These are phyloP conservation scores for Adela reaumurella DNA, from an alignment of 2,888 invertebrate genomes.

Conservation along the genomic window DNA sequence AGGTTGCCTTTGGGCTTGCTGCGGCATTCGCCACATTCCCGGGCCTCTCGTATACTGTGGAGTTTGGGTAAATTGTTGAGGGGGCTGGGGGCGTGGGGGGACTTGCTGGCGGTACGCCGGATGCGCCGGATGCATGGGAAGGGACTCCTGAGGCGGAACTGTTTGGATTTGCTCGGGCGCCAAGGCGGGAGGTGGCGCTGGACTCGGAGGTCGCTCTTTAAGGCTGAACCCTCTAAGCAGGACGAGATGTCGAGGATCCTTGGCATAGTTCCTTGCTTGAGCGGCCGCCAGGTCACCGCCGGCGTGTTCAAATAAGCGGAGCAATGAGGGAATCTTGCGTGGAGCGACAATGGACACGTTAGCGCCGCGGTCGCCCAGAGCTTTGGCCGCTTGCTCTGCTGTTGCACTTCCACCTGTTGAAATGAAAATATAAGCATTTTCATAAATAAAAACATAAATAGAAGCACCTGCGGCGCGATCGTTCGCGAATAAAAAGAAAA, in stretches of 20 bases:
- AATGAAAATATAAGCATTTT: too few species aligned
- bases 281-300: slow-evolving; percentile 79
- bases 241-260: slow-evolving; percentile 80
- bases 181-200: slow-evolving; percentile 52
- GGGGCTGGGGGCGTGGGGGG: slow-evolving; percentile 25
- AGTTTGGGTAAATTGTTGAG: slow-evolving; percentile 31
- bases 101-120: slow-evolving; percentile 5
- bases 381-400: slow-evolving; percentile 78
- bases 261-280: slow-evolving; percentile 86
- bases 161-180: slow-evolving; percentile 11
- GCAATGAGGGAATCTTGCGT: slow-evolving; percentile 79
- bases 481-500: too few species aligned
- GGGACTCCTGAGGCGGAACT: slow-evolving; percentile 9
- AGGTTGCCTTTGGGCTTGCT: slow-evolving; percentile 30
- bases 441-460: too few species aligned
- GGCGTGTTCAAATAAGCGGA: slow-evolving; percentile 85
- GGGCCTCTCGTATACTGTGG: slow-evolving; percentile 17
- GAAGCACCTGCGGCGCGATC: too few species aligned
- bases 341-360: slow-evolving; percentile 87
- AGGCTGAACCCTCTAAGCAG: slow-evolving; percentile 71
- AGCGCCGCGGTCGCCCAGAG: slow-evolving; percentile 78
- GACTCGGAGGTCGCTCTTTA: slow-evolving; percentile 63
- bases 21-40: slow-evolving; percentile 12
- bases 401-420: slow-evolving; percentile 53
- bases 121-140: slow-evolving; percentile 14